A percentile compares a stretch with the other conserved stretches of the same genome.
Evolutionary conservation across 2,888 invertebrate genomes (phyloP).

Genomic region (Pheosia tremula): DNA sequence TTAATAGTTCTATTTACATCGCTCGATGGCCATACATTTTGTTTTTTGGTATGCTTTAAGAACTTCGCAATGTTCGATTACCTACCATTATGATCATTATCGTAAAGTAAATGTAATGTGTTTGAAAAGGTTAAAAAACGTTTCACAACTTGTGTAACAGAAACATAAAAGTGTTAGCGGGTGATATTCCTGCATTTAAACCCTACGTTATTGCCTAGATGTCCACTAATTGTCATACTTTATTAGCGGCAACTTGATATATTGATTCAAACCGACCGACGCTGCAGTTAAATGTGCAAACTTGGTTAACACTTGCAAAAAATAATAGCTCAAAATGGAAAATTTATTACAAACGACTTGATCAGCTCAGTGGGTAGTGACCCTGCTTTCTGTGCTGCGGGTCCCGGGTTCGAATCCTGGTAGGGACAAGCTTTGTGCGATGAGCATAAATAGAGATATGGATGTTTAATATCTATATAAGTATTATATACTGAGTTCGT

Average conservation of each 20-base stretch:
- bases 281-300: neutral
- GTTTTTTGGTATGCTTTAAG: conserved; percentile 32
- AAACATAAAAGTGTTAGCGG: conserved; percentile 21
- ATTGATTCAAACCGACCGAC: neutral
- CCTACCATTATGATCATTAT: conserved; percentile 42
- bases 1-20: conserved; percentile 45
- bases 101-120: conserved; percentile 48
- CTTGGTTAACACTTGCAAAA: too few relatives aligned
- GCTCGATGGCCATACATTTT: conserved; percentile 33
- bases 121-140: conserved; percentile 52
- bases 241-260: conserved; percentile 4
- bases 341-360: too few relatives aligned
- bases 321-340: too few relatives aligned
- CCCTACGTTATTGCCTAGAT: conserved; percentile 14
- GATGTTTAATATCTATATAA: too few relatives aligned
- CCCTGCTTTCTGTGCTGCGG: too few relatives aligned
- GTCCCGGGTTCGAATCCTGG: too few relatives aligned
- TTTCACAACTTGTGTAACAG: conserved; percentile 32
- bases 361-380: too few relatives aligned
- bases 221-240: conserved; percentile 27
- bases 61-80: conserved; percentile 33
- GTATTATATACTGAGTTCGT: too few relatives aligned
- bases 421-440: too few relatives aligned
- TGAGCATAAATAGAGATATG: too few relatives aligned
- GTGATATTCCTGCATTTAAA: conserved; percentile 25